Evolutionary conservation across 2,888 invertebrate genomes (phyloP), one percentile per base, ranked within the genome.

Genomic region (Ganaspis brasiliensis): DNA sequence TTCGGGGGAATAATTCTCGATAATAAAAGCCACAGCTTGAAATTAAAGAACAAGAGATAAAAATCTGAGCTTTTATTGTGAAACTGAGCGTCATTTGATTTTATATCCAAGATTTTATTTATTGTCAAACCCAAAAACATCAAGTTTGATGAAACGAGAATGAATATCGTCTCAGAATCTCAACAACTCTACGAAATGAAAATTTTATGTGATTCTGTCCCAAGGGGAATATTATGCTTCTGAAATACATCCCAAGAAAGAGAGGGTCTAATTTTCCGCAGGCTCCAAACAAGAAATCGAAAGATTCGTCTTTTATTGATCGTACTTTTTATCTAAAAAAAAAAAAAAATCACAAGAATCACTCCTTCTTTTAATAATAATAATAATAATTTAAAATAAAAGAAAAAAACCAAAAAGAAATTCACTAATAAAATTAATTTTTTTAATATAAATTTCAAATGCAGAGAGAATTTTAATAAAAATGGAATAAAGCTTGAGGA

Each of bases 141-240:
- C 61, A 63, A 40, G 14, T 63, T 63, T 63, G 37, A 63, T 40
- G 40, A 40, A 63, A 40, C 63, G 19, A 21, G 63, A 40, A 19
- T 21, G 40, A 40, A 63, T 21, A 26, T 31, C 21, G 40, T 40
- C 37, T 5, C 24, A 26, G n/a, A 57, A 24, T 12, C 26, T 12
- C 26, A 57, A 26, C 5, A 26, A 57, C 24, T 57, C 24, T 24
- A 24, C 26, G 14, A 57, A 57, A 10, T 6, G 10, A 63, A 56
- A 40, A 21, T 37, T 63, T 63, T 63, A 63, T 19, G 52, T 52
- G 63, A 63, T 10, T 14, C 63, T 12, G 35, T 63, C 63, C 63
- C 63, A 1, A 63, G 40, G 21, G 63, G 37, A 40, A 63, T 21
- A 63, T 40, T 21, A 63, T 24, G 26, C 0, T 63, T 14, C 37